phyloP scores from a whole-genome alignment of 1,140 invertebrate species.

The Drosophila mauritiana region DNA sequence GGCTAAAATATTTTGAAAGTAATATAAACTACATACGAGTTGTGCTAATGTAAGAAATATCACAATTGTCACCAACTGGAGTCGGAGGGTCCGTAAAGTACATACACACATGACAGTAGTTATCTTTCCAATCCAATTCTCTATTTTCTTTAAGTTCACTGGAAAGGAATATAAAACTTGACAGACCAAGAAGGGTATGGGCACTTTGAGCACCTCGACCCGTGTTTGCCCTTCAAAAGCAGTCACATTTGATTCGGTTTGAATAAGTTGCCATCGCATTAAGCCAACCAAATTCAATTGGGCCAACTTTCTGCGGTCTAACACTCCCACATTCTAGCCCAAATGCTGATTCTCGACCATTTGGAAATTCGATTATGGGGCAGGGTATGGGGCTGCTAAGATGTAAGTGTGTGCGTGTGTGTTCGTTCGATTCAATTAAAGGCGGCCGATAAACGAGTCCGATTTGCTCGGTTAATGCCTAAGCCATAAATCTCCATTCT shows the following conservation, averaged over 20 bases:
- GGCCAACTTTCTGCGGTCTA: conserved; percentile 61
- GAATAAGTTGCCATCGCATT: conserved; percentile 2
- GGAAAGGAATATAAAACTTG: conserved; percentile 3
- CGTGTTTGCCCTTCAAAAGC: neutral
- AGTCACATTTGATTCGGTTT: conserved; percentile 9
- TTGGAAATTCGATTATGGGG: conserved; percentile 35
- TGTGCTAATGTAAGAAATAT: too few species aligned
- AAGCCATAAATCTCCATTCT: conserved; percentile 76
- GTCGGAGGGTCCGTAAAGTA: too few species aligned
- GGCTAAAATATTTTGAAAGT: neutral
- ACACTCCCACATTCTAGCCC: conserved; percentile 44
- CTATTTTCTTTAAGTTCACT: neutral
- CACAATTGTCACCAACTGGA: too few species aligned
- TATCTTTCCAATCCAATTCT: too few species aligned
- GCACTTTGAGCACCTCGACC: conserved; percentile 5
- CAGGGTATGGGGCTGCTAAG: neutral
- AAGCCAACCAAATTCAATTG: conserved; percentile 52
- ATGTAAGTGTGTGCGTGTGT: neutral
- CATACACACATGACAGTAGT: too few species aligned
- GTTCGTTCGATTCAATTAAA: conserved; percentile 55
- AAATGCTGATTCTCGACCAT: conserved; percentile 48
- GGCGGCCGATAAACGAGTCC: conserved; percentile 20
- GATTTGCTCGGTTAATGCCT: conserved; percentile 58
- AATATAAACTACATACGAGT: too few species aligned
- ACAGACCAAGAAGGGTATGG: conserved; percentile 3